Conservation (phyloP, 2,888 invertebrate species). For the Empis livida region DNA sequence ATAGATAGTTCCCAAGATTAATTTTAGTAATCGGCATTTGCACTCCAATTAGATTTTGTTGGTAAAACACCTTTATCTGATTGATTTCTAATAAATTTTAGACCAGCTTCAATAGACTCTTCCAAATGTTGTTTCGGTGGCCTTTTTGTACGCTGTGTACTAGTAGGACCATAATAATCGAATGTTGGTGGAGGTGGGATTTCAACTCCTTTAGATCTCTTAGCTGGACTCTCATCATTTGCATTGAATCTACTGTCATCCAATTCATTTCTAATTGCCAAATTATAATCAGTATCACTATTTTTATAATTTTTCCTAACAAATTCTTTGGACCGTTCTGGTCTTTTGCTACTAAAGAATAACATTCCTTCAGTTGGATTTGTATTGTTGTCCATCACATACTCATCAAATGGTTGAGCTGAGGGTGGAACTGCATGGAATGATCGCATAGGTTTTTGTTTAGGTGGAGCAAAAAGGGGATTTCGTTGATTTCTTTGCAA, state of each 20-base stretch:
- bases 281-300: background rate
- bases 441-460: conserved; percentile 9
- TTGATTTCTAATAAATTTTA: conserved; percentile 40
- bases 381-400: conserved; percentile 16
- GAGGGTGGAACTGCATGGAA: background rate
- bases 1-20: too few relatives aligned
- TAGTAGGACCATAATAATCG: conserved; percentile 42
- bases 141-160: conserved; percentile 16
- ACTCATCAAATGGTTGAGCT: conserved; percentile 24
- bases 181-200: conserved; percentile 53
- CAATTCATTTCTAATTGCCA: conserved; percentile 6
- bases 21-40: conserved; percentile 30
- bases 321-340: background rate
- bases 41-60: conserved; percentile 30
- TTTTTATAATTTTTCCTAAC: conserved; percentile 7
- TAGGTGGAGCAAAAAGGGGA: conserved; percentile 63
- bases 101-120: conserved; percentile 42
- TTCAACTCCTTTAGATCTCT: conserved; percentile 36
- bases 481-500: conserved; percentile 58
- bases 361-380: conserved; percentile 7
- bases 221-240: background rate
- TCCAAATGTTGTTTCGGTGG: conserved; percentile 29
- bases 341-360: background rate
- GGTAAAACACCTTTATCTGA: conserved; percentile 35
- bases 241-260: conserved; percentile 6